Conservation (phyloP, 2,888 invertebrate genomes). For the Byasa hedistus region DNA sequence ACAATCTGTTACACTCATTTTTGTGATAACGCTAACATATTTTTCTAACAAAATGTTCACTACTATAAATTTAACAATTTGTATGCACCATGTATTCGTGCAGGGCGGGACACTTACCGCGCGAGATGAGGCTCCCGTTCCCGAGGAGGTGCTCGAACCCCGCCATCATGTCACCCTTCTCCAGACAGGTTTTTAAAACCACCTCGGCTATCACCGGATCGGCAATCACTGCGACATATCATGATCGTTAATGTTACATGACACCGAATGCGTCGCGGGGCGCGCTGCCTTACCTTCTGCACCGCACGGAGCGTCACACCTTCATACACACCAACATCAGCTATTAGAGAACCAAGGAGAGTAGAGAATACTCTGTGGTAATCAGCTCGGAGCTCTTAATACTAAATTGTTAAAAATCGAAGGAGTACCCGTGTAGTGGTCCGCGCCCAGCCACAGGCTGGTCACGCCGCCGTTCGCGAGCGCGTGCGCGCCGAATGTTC, state of each 20-base stretch:
- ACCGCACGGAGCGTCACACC: too few species aligned
- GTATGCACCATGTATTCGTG: too few species aligned
- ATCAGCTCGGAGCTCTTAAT: too few species aligned
- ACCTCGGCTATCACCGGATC: conserved; percentile 45
- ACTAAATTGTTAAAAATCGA: too few species aligned
- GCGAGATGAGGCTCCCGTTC: conserved; percentile 51
- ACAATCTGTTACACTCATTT: too few species aligned
- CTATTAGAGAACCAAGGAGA: background rate
- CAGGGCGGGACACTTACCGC: conserved; percentile 38
- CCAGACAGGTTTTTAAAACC: conserved; percentile 45
- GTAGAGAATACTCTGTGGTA: too few species aligned
- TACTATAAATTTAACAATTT: too few species aligned
- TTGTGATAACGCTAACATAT: too few species aligned
- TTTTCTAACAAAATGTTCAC: too few species aligned
- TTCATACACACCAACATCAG: too few species aligned
- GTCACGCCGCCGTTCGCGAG: conserved; percentile 15
- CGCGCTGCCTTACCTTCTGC: too few species aligned
- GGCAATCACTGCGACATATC: conserved; percentile 24
- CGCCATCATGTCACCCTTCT: conserved; percentile 45
- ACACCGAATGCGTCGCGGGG: too few species aligned
- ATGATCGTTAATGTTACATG: background rate
- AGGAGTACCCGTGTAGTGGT: conserved; percentile 14
- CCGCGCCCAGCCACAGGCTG: conserved; percentile 19
- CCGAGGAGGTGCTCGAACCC: conserved; percentile 39
- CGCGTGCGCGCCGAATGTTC: conserved; percentile 21